Percentiles rank a stretch among this genome's conserved stretches.
Conservation (phyloP, 2,797 vertebrate species). For the Mergus octosetaceus region DNA sequence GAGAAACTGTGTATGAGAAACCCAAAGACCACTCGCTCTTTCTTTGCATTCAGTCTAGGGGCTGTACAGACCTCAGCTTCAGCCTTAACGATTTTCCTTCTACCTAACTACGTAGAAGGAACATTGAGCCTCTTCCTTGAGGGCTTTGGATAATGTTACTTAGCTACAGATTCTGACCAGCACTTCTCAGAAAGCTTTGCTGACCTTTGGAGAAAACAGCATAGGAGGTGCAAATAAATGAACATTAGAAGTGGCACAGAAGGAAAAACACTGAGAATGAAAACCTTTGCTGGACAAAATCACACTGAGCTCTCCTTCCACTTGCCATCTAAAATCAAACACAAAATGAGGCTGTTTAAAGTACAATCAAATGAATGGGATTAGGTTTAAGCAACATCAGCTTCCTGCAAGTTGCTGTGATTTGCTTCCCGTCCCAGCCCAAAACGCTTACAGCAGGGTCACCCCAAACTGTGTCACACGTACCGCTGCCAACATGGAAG, state of each 20-base stretch:
- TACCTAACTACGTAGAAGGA: background rate
- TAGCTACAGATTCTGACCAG: background rate
- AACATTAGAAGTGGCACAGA: background rate
- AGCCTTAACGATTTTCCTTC: background rate
- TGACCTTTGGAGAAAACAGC: background rate
- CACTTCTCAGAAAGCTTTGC: background rate
- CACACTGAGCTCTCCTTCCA: background rate
- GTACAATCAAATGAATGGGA: background rate
- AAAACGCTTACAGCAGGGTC: background rate
- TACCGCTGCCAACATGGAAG: background rate
- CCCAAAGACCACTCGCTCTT: background rate
- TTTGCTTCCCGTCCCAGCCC: background rate
- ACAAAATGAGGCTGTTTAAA: background rate
- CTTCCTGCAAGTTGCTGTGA: background rate
- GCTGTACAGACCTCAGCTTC: background rate
- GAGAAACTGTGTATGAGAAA: fast-evolving
- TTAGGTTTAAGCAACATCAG: background rate
- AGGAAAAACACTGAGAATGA: background rate
- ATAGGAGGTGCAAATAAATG: background rate
- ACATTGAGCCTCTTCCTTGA: background rate
- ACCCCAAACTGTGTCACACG: background rate
- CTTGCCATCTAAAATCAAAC: background rate
- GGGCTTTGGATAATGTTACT: background rate
- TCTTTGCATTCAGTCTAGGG: background rate
- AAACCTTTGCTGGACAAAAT: background rate